Evolutionary conservation across 2,888 invertebrate species (phyloP), one percentile per base, ranked within the genome.

Genomic region (Cactoblastis cactorum): DNA sequence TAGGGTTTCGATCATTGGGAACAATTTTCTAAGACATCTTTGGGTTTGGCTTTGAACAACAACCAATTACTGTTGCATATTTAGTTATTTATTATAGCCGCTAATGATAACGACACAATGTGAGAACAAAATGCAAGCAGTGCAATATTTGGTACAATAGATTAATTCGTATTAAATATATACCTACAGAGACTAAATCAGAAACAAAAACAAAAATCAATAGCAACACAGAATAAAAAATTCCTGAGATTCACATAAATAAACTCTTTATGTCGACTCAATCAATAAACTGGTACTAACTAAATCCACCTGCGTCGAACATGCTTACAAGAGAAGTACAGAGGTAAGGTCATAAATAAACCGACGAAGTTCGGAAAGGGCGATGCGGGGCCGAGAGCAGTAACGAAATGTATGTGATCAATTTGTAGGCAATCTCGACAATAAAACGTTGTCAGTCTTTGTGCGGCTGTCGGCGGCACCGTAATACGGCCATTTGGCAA

Each of bases 351-450:
- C 46, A 53, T 51, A 49, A 54, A 54, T 43, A 49, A 53, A 57
- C 56, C 47, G 18, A 22, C 47, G 28, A 15, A 37, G 47, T 48
- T 43, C 53, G 45, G 51, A 57, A 53, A 37, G 14, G 17, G 17
- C 37, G 53, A 59, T 55, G 59, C 55, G 62, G 60, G 53, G 55
- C 52, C 60, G 57, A 55, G 58, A 64, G 62, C 53, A 48, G 50
- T 39, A 49, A 19, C 39, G 48, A 35, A 66, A 74, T 69, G 74
- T 77, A 76, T 73, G 72, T 58, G 73, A 77, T 76, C 81, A 79
- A 84, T 83, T 83, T 83, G 83, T 82, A 80, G 70, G 77, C 80
- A 80, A 83, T 83, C 77, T 77, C 71, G 62, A 77, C 79, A 81
- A 81, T 83, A 84, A 84, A 83, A 80, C 72, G 78, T 64, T 71